Percentiles rank a stretch among this genome's conserved stretches.
Conservation (phyloP, 2,888 invertebrate species). For the Anoplius nigerrimus region DNA sequence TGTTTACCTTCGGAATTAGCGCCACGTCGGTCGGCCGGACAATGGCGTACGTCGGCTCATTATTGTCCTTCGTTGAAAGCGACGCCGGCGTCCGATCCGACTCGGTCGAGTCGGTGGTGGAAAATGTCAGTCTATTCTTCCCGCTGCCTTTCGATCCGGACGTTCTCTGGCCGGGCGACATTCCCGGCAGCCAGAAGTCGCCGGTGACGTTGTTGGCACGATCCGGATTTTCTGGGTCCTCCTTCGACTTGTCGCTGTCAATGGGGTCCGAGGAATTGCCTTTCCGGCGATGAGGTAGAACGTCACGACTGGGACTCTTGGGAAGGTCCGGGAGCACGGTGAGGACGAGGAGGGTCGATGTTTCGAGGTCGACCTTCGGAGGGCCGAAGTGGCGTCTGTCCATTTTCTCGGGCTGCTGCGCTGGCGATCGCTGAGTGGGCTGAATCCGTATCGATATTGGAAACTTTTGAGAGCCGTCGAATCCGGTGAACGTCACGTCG, state of each 20-base stretch:
- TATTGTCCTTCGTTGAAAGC: no score
- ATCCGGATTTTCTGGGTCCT: conserved; percentile 13
- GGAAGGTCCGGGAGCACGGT: conserved; percentile 55
- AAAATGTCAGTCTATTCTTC: no score
- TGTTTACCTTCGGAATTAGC: conserved; percentile 72
- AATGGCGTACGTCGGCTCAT: no score
- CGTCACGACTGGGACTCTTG: conserved; percentile 60
- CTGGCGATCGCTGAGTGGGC: conserved; percentile 49
- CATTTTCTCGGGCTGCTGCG: conserved; percentile 62
- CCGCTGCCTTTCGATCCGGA: conserved; percentile 22
- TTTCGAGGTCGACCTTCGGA: conserved; percentile 55
- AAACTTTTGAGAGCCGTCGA: conserved; percentile 64
- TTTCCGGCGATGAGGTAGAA: conserved; percentile 50
- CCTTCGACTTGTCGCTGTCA: neutral
- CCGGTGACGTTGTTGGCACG: neutral
- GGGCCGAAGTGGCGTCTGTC: conserved; percentile 69
- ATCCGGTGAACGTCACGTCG: conserved; percentile 60
- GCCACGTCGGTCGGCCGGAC: conserved; percentile 28
- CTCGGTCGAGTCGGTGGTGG: neutral
- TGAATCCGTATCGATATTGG: conserved; percentile 48
- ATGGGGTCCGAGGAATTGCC: conserved; percentile 29
- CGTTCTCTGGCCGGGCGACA: conserved; percentile 35
- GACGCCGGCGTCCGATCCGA: neutral
- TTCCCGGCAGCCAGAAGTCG: conserved; percentile 35
- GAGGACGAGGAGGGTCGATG: conserved; percentile 24